Percentiles rank a stretch among this genome's conserved stretches.
phyloP scores from a whole-genome alignment of 1,140 invertebrate genomes.

The Panagrolaimus sp. region DNA sequence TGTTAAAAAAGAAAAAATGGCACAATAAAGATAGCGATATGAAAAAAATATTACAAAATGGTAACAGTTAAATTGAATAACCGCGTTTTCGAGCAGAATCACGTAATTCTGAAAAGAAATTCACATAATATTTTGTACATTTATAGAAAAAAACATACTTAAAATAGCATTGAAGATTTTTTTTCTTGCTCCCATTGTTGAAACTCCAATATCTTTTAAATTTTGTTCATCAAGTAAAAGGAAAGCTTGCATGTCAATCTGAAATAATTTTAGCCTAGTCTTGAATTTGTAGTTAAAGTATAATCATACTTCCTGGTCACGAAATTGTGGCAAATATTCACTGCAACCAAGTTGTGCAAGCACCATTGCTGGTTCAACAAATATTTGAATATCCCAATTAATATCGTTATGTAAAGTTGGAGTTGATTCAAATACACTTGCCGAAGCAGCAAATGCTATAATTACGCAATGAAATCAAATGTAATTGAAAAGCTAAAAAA shows the following conservation, averaged over 20 bases:
- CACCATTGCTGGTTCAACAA: slow-evolving; percentile 49
- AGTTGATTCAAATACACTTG: slow-evolving; percentile 44
- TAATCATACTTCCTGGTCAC: slow-evolving; percentile 47
- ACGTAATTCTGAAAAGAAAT: slow-evolving; percentile 37
- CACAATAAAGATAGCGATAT: no score
- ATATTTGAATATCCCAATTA: slow-evolving; percentile 48
- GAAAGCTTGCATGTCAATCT: slow-evolving; percentile 58
- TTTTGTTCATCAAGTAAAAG: slow-evolving; percentile 53
- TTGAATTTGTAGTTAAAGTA: background rate
- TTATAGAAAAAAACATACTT: slow-evolving; percentile 22
- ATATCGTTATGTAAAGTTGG: slow-evolving; percentile 26
- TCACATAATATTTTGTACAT: background rate
- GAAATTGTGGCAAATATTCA: slow-evolving; percentile 49
- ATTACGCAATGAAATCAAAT: no score
- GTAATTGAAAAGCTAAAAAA: background rate
- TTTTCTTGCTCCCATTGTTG: slow-evolving; percentile 53
- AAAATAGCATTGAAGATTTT: slow-evolving; percentile 56
- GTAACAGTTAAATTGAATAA: slow-evolving; percentile 22
- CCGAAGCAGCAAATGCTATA: slow-evolving; percentile 42
- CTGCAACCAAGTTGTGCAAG: slow-evolving; percentile 50
- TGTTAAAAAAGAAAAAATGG: no score
- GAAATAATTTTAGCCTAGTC: slow-evolving; percentile 18
- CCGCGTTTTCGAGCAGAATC: slow-evolving; percentile 39
- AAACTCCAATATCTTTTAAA: slow-evolving; percentile 52
- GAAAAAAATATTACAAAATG: no score